Evolutionary conservation across 2,113 vertebrate genomes (phyloP), one percentile per base, ranked within the genome.

Genomic region (Zosterops lateralis): DNA sequence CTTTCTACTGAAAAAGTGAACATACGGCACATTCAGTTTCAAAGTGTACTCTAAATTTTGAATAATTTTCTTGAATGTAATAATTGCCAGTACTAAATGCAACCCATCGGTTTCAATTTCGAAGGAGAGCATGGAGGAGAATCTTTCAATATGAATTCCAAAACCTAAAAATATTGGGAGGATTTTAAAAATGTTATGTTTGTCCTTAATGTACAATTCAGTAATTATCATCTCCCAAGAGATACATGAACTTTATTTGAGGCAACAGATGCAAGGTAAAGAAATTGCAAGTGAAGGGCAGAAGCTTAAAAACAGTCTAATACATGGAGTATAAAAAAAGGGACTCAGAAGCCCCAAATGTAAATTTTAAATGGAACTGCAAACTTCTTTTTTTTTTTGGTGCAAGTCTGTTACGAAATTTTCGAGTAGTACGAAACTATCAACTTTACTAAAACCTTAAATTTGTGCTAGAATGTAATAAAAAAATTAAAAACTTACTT

Each of bases 31-130:
- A 83, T 78, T 77, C 26, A 16, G 14, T 62, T 84, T 58, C 62
- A 65, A 94, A 70, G 76, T 32, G 32, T 38, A 25, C 42, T 91
- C 61, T 81, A 76, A 62, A 90, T 95, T 97, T 97, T 93, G 54
- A 47, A 31, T 5, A 44, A 28, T 7, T 31, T 88, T 77, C 34
- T 88, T 50, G 17, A 54, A 66, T 22, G 17, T 19, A 34, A 32
- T 40, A 40, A 71, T 67, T 26, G 34, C 12, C 32, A 58, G 32
- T 3, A 2, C 12, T 17, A 25, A 22, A 20, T 62, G 31, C 54
- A 85, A 40, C 14, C 18, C 22, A 12, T 56, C 0, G 0, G 20
- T 82, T 60, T 29, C 4, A 5, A 60, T 67, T 92, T 81, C 53
- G 19, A 17, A n/a, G 36, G 47, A 44, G 34, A 45, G 4, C 14